Evolutionary conservation across 1,140 invertebrate genomes (phyloP).

Genomic region (Aphaenogaster floridana): DNA sequence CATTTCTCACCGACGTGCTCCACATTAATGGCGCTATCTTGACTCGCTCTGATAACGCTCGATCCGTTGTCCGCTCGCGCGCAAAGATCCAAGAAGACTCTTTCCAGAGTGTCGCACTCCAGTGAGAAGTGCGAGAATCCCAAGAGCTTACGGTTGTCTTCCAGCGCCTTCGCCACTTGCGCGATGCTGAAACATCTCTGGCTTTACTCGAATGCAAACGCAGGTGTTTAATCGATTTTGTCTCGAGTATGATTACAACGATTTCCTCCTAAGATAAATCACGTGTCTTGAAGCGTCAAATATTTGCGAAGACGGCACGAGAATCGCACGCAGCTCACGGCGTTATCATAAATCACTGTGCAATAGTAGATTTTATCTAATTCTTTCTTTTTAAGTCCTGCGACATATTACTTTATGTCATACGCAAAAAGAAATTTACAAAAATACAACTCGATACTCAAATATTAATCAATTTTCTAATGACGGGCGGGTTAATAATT

Average conservation of each 20-base stretch:
- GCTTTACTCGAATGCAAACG: slow-evolving; percentile 30
- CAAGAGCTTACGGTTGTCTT: slow-evolving; percentile 83
- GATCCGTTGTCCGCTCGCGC: slow-evolving; percentile 81
- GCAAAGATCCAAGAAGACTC: slow-evolving; percentile 88
- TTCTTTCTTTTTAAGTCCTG: not conserved
- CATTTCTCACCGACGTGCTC: slow-evolving; percentile 73
- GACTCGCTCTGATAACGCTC: slow-evolving; percentile 48
- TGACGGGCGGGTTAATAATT: not conserved
- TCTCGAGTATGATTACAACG: slow-evolving; percentile 3
- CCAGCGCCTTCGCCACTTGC: slow-evolving; percentile 84
- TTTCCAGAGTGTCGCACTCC: slow-evolving; percentile 88
- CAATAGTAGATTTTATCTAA: not conserved
- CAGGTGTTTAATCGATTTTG: slow-evolving; percentile 31
- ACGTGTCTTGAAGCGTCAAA: slow-evolving; percentile 25
- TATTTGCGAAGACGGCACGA: slow-evolving; percentile 22
- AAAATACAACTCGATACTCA: not conserved
- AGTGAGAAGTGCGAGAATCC: slow-evolving; percentile 85
- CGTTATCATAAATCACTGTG: slow-evolving; percentile 9
- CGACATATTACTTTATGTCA: not conserved
- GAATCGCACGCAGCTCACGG: slow-evolving; percentile 3
- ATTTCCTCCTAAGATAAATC: slow-evolving; percentile 55
- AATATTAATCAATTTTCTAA: not conserved
- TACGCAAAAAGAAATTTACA: not conserved
- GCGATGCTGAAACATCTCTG: slow-evolving; percentile 83
- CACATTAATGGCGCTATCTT: slow-evolving; percentile 71